Evolutionary conservation across 2,113 vertebrate species (phyloP).

Genomic region (Anthoscopus minutus): DNA sequence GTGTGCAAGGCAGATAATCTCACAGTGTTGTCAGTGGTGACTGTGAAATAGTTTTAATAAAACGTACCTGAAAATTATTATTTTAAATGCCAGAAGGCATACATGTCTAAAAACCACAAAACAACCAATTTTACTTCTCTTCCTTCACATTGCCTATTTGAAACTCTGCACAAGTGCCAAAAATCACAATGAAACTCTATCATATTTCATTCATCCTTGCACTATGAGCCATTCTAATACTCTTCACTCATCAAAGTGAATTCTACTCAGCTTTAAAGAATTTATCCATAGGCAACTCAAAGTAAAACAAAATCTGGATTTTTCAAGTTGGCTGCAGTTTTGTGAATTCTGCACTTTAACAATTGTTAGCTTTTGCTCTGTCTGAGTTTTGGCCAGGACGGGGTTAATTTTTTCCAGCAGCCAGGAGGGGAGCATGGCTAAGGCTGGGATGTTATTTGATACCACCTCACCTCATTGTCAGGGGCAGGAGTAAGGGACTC

Average conservation of each 20-base stretch:
- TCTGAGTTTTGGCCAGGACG: background rate
- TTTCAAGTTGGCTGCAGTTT: background rate
- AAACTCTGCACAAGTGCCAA: background rate
- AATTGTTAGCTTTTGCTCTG: background rate
- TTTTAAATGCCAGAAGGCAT: background rate
- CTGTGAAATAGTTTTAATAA: background rate
- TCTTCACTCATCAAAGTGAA: background rate
- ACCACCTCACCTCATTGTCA: background rate
- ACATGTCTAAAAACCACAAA: background rate
- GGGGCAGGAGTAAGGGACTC: background rate
- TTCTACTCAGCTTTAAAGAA: background rate
- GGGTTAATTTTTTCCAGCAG: background rate
- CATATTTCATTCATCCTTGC: background rate
- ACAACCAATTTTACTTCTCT: background rate
- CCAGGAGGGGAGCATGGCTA: background rate
- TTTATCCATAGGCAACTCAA: background rate
- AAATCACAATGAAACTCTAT: background rate
- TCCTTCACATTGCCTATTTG: background rate
- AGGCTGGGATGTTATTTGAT: background rate
- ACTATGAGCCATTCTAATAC: background rate
- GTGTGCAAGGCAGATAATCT: background rate
- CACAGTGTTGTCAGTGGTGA: background rate
- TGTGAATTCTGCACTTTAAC: background rate
- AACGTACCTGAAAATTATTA: background rate
- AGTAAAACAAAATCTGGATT: background rate